Base-by-base conservation (phyloP, 2,797 vertebrate species). In the Uromys caudimaculatus region DNA sequence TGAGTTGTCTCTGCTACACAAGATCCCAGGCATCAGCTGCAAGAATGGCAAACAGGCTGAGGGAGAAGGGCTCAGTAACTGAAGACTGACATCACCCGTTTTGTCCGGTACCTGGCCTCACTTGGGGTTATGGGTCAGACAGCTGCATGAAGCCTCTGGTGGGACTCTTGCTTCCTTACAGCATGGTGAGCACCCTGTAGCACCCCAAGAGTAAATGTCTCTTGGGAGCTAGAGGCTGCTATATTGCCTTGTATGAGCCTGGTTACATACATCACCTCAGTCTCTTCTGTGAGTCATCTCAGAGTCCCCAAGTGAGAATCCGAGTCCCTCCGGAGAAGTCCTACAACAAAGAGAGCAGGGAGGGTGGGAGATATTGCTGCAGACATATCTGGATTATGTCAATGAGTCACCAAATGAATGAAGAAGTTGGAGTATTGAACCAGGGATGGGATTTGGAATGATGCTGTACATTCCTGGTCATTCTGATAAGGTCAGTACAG, bases 61-160 rank as follows among this genome's bases (percentile, higher is more conserved):
- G n/a, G 2, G 24, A 50, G 35, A 23, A 38, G 17, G 38, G 2
- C 41, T 76, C 82, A 19, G 3, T 2, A 3, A 17, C 75, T 3
- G 10, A 29, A 9, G 32, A 4, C 62, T 12, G 3, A 23, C 0
- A 21, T 67, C 67, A 32, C 11, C 71, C 41, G n/a, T 12, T 50
- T 52, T 3, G 29, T 64, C 52, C 13, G 11, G 7, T 0, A 6
- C 3, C 16, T 29, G 71, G 47, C 32, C 41, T 58, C 58, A 16
- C 44, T 21, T 8, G 32, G 27, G 35, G 41, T 41, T 52, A 10
- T 1, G 19, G 29, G n/a, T 29, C 60, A 78, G 50, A 84, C 35
- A 10, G 2, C 41, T 10, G 0, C 24, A 3, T 6, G 0, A 0
- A 3, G 29, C 21, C 24, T 75, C 62, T 14, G n/a, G 7, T 0